Percentiles rank a stretch among this genome's conserved stretches.
These are phyloP conservation scores for Canis aureus DNA, from an alignment of 2,113 vertebrate genomes.

Conservation along the genomic window DNA sequence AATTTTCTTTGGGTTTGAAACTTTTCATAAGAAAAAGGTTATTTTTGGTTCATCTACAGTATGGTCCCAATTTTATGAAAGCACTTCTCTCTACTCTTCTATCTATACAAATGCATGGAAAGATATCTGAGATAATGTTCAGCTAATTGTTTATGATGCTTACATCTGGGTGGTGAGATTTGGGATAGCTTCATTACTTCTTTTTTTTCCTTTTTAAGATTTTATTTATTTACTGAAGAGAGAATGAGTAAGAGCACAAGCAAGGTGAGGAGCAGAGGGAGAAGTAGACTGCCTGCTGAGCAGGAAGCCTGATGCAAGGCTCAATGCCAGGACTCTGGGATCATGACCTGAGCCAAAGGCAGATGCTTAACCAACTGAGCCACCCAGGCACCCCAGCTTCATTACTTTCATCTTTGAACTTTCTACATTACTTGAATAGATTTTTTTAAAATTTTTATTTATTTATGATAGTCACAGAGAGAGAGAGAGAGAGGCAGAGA, in stretches of 20 bases:
- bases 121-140: background rate
- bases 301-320: too few species aligned
- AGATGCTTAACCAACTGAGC: too few species aligned
- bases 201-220: too few species aligned
- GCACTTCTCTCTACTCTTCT: background rate
- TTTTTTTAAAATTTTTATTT: too few species aligned
- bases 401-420: background rate
- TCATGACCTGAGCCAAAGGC: too few species aligned
- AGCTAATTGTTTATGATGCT: background rate
- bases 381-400: background rate
- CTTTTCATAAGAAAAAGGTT: slow-evolving; percentile 5
- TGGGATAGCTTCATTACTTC: background rate
- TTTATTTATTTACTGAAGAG: too few species aligned
- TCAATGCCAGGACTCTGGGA: too few species aligned
- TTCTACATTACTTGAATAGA: background rate
- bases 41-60: background rate
- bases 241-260: too few species aligned
- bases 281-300: too few species aligned
- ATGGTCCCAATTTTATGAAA: background rate
- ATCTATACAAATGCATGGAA: background rate
- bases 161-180: background rate
- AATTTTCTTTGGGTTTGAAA: slow-evolving; percentile 44
- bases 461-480: too few species aligned
- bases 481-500: too few species aligned
- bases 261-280: too few species aligned